phyloP scores from a whole-genome alignment of 2,113 vertebrate species.

The Seriola quinqueradiata region DNA sequence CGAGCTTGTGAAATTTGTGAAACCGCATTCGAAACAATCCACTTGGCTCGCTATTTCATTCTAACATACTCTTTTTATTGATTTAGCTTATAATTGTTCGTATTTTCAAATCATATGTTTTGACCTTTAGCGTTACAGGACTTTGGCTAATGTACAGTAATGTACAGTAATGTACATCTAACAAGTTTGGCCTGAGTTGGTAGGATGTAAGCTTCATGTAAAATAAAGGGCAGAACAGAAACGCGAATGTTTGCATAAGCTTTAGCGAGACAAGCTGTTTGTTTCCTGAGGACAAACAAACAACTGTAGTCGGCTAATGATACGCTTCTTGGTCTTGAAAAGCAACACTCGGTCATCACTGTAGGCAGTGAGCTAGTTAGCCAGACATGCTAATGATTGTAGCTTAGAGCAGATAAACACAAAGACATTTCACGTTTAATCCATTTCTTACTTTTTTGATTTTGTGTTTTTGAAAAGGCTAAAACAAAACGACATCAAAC shows the following conservation, averaged over 20 bases:
- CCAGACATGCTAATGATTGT: background rate
- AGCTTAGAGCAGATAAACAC: background rate
- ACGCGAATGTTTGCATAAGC: too few species aligned
- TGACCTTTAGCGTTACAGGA: background rate
- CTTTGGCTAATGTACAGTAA: background rate
- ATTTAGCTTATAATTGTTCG: background rate
- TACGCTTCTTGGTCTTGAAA: background rate
- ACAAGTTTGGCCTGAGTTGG: background rate
- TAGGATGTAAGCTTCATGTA: background rate
- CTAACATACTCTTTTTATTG: too few species aligned
- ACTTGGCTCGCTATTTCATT: too few species aligned
- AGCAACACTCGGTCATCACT: background rate
- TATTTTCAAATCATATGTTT: background rate
- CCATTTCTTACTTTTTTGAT: background rate
- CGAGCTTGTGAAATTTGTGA: too few species aligned
- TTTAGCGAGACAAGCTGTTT: too few species aligned
- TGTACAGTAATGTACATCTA: too few species aligned
- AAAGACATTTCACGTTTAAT: too few species aligned
- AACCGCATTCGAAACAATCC: too few species aligned
- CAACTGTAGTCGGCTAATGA: background rate
- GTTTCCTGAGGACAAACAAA: too few species aligned
- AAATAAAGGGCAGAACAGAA: too few species aligned
- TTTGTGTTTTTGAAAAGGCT: conserved; percentile 1
- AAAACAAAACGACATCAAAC: background rate
- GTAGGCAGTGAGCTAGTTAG: too few species aligned